Base-by-base conservation (phyloP, 2,797 vertebrate genomes). In the Sardinella longiceps region DNA sequence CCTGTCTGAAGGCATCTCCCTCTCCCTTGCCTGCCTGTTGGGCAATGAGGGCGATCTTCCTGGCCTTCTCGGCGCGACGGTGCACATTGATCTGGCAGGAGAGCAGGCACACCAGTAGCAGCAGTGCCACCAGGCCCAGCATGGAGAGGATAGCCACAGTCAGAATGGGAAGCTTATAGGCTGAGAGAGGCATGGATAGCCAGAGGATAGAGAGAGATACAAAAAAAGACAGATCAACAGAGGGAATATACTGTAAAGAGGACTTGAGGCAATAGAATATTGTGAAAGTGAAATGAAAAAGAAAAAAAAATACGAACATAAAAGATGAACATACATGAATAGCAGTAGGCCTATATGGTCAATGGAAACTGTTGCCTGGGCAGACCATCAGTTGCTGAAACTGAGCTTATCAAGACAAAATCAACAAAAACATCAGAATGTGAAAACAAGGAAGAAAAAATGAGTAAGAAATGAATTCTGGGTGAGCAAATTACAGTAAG, bases 1-100 rank as follows among this genome's bases (percentile, higher is more conserved):
- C 95, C 94, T 95, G 94, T 93, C 94, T 91, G 90, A 95, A 95
- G 18, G 93, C 87, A 0, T 95, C 93, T 51, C 94, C 95, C 0
- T 94, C 94, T 3, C 86, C 74, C 63, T 94, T 95, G 81, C 92
- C 91, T 0, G 94, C 88, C 90, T 95, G 94, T 88, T 95, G 91
- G 58, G 94, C 95, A 0, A 95, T 43, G 28, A 94, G 86, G 80
- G 0, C 11, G 87, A 95, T 91, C 90, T 92, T 94, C 84, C 91
- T 92, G 90, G 86, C 94, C 92, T 93, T 95, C 88, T 94, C 85
- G 0, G 93, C 93, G 88, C 94, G 92, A 82, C 89, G 88, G 18
- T 92, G 94, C 33, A 94, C 91, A 39, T 93, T 94, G 30, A 92
- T 92, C 86, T 95, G 25, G 30, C 95, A 95, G 85, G 95, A 95